A percentile compares a stretch with the other conserved stretches of the same genome.
Conservation (phyloP, 2,888 invertebrate genomes). For the Melikaiella ostensackeni region DNA sequence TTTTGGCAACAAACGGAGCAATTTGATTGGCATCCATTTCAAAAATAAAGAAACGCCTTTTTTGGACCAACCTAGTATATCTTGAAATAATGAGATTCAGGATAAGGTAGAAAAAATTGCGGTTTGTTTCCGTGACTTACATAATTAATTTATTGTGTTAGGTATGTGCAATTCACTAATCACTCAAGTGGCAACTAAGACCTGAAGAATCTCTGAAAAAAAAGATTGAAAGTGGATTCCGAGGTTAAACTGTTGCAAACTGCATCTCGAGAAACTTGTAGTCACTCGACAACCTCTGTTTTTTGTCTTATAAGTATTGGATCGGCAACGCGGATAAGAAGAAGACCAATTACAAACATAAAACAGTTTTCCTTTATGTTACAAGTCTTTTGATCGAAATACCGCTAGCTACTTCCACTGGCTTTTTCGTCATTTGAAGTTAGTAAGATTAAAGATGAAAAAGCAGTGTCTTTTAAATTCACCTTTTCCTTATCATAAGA, state of each 20-base stretch:
- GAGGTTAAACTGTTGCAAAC: constrained; percentile 34
- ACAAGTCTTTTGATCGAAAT: background rate
- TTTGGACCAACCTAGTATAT: no score
- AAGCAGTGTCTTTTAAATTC: background rate
- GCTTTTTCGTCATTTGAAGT: background rate
- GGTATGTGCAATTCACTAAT: background rate
- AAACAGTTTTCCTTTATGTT: constrained; percentile 51
- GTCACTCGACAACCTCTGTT: constrained; percentile 49
- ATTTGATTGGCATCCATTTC: no score
- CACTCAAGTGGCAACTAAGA: background rate
- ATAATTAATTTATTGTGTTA: constrained; percentile 7
- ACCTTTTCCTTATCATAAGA: no score
- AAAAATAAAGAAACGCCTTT: no score
- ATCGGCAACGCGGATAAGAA: constrained; percentile 69
- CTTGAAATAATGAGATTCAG: background rate
- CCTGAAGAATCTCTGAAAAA: background rate
- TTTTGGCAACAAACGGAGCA: no score
- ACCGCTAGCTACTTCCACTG: background rate
- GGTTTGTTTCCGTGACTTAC: background rate
- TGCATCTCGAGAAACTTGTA: constrained; percentile 43
- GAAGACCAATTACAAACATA: constrained; percentile 70
- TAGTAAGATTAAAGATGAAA: background rate
- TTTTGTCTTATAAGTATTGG: constrained; percentile 62
- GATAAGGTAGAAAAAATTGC: background rate
- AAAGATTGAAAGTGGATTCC: constrained; percentile 1